Percentiles rank a stretch among this genome's conserved stretches.
phyloP scores from a whole-genome alignment of 2,113 vertebrate genomes.

The Burhinus bistriatus region DNA sequence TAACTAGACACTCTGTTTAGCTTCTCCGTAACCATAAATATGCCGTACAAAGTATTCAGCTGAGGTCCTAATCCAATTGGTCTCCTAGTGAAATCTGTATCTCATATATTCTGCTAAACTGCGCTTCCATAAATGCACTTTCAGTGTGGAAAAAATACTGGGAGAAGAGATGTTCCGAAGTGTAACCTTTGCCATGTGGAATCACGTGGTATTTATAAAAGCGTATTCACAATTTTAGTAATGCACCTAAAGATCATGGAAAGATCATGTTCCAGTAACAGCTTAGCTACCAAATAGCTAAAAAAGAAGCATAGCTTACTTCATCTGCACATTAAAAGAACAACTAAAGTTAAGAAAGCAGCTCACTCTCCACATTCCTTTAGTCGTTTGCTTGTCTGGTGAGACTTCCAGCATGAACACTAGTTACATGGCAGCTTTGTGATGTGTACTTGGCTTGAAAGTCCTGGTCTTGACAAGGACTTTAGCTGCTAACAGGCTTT shows the following conservation, averaged over 20 bases:
- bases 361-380: not conserved
- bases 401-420: not conserved
- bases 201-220: not conserved
- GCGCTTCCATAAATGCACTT: not conserved
- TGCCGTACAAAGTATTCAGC: not conserved
- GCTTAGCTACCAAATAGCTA: not conserved
- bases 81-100: not conserved
- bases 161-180: not conserved
- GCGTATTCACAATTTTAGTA: not conserved
- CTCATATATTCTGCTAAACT: not conserved
- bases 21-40: not conserved
- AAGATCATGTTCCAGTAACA: not conserved
- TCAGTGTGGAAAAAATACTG: not conserved
- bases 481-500: not conserved
- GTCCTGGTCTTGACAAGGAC: not conserved
- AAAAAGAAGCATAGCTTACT: not conserved
- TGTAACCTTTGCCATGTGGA: not conserved
- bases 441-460: not conserved
- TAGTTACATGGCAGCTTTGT: not conserved
- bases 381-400: not conserved
- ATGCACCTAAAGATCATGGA: not conserved
- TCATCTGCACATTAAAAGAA: not conserved
- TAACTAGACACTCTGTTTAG: not conserved
- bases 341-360: not conserved
- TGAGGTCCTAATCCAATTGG: not conserved